A percentile compares a stretch with the other conserved stretches of the same genome.
phyloP scores from a whole-genome alignment of 2,113 vertebrate genomes.

The Phodopus roborovskii region DNA sequence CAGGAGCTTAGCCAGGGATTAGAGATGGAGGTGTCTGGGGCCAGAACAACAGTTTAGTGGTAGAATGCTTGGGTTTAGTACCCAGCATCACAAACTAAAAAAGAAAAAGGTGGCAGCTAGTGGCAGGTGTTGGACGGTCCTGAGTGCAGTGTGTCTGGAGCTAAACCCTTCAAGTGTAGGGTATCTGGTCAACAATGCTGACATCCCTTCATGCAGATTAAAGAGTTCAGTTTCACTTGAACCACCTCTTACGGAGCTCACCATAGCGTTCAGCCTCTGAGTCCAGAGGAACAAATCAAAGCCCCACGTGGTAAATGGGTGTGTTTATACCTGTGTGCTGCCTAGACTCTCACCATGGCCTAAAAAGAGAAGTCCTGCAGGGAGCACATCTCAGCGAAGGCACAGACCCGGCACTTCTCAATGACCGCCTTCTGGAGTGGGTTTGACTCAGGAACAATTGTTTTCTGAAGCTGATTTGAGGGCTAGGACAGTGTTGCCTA shows the following conservation, averaged over 20 bases:
- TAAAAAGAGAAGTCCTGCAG: background rate
- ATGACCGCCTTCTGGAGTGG: background rate
- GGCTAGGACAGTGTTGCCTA: background rate
- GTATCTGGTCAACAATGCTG: background rate
- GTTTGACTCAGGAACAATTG: background rate
- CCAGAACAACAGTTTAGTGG: background rate
- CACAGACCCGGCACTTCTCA: background rate
- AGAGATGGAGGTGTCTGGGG: background rate
- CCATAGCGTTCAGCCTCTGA: background rate
- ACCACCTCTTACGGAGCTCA: background rate
- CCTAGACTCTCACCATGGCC: background rate
- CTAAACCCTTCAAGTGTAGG: background rate
- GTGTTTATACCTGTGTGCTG: background rate
- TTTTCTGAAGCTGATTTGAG: background rate
- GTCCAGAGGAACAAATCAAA: background rate
- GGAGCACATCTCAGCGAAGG: background rate
- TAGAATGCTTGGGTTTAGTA: background rate
- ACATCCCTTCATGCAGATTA: background rate
- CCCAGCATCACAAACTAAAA: background rate
- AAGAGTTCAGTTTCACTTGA: background rate
- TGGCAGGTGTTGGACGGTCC: background rate
- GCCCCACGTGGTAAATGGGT: background rate
- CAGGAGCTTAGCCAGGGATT: background rate
- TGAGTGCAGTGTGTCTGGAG: background rate
- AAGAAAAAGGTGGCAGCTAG: background rate